Base-by-base conservation (phyloP, 2,888 invertebrate species). In the Neuroscelio doddi region DNA sequence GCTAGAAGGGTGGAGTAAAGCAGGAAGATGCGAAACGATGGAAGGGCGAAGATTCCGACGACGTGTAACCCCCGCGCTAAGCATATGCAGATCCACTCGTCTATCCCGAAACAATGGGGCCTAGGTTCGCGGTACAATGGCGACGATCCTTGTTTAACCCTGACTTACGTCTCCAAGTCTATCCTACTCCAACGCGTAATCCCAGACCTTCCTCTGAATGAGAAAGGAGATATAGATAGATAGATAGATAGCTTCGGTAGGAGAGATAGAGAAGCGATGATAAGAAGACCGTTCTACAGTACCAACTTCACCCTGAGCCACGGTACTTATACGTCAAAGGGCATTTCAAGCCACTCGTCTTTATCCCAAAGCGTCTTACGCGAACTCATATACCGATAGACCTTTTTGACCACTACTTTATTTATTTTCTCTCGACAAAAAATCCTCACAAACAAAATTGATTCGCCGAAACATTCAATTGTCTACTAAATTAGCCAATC, bases 41-140 rank as follows among this genome's bases (percentile, higher is more conserved):
- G 34, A 10, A 65, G 57, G 71, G 72, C 70, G 72, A 76, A 73
- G 75, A 74, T 71, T 68, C 71, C 63, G 46, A 44, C 72, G 75
- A 66, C 73, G 77, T 81, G 76, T 81, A 81, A 81, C 80, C 79
- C 82, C 73, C 64, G 76, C 70, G 81, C 78, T 83, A 83, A 84
- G 81, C 83, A 81, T 84, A 84, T 84, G 84, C 83, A 84, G 84
- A 84, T 84, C 84, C 81, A 84, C 84, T 82, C 82, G 80, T 82
- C 80, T 81, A 78, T 78, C 78, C 78, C 77, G 78, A 83, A 79
- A 84, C 84, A 84, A 84, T 84, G 76, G 82, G 70, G 74, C 69
- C 79, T 69, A 72, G 72, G 76, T 72, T 73, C 74, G 69, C 70
- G 64, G 81, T 78, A 84, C 84, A 84, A 84, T 84, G 80, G 79